Base-by-base conservation (phyloP, 2,113 vertebrate species). In the Vidua chalybeata region DNA sequence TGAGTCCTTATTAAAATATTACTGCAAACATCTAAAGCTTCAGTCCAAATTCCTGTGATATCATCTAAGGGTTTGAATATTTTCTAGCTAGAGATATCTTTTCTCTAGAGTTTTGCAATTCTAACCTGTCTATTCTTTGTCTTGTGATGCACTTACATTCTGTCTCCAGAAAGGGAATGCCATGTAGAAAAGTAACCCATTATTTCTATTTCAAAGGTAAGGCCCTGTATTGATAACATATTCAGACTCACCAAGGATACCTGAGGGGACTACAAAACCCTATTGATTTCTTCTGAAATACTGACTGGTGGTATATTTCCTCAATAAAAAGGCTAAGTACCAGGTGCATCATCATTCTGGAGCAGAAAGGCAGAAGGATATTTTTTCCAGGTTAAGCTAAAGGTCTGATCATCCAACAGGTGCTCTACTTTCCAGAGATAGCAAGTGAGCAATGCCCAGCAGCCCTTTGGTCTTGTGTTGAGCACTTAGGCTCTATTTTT, bases 1-100 rank as follows among this genome's bases (percentile, higher is more conserved):
- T 16, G 41, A 91, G 20, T 48, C 11, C 28, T 46, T 89, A 93
- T 76, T 84, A 91, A 94, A 91, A 87, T 95, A 85, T 84, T 92
- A 68, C 54, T 31, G 7, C n/a, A 84, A 75, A 54, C 4, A 55
- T 24, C 31, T 67, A 72, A 87, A 72, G 2, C 30, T 54, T 76
- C 45, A 41, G 27, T 52, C 15, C 37, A 87, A 52, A 61, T 49
- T 87, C 37, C n/a, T 73, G 20, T 79, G 62, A 58, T n/a, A 23
- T 54, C 28, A 24, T 30, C 41, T n/a, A 39, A 26, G 10, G 10
- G 23, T 72, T 90, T 90, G 54, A 76, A 49, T 80, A 73, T 69
- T 61, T 72, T 9, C n/a, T 83, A 48, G 13, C 20, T 39, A 52
- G n/a, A 93, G 30, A 35, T 35, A 10, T 2, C 8, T 73, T 69